These are phyloP conservation scores for Aptenodytes patagonicus DNA, from an alignment of 2,113 vertebrate genomes.

Conservation along the genomic window DNA sequence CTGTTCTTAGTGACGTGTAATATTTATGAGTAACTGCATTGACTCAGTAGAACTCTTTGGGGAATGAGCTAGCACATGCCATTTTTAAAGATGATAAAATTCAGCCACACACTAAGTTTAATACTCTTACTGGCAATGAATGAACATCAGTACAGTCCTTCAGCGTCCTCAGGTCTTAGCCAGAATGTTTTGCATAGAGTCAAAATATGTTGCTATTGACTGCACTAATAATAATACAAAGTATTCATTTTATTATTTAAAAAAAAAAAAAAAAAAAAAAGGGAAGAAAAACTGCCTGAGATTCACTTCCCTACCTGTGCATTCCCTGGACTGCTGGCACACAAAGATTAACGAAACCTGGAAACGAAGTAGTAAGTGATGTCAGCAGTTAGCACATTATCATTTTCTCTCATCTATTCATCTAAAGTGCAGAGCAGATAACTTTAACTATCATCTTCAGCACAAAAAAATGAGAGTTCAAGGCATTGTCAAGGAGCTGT, in stretches of 20 bases:
- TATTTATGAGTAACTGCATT: neutral
- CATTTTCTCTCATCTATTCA: neutral
- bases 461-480: neutral
- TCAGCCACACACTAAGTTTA: neutral
- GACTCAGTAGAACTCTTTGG: neutral
- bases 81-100: neutral
- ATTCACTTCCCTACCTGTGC: neutral
- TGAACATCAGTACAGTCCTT: neutral
- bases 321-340: neutral
- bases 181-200: neutral
- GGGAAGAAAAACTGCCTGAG: neutral
- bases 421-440: neutral
- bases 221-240: neutral
- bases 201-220: neutral
- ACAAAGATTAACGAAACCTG: neutral
- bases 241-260: neutral
- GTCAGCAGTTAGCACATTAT: neutral
- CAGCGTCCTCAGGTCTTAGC: neutral
- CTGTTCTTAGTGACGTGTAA: neutral
- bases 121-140: neutral
- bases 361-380: neutral
- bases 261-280: neutral
- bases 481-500: neutral
- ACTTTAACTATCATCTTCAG: neutral
- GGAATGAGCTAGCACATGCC: neutral